A percentile compares a stretch with the other conserved stretches of the same genome.
These are phyloP conservation scores for Sicus ferrugineus DNA, from an alignment of 2,888 invertebrate genomes.

Conservation along the genomic window DNA sequence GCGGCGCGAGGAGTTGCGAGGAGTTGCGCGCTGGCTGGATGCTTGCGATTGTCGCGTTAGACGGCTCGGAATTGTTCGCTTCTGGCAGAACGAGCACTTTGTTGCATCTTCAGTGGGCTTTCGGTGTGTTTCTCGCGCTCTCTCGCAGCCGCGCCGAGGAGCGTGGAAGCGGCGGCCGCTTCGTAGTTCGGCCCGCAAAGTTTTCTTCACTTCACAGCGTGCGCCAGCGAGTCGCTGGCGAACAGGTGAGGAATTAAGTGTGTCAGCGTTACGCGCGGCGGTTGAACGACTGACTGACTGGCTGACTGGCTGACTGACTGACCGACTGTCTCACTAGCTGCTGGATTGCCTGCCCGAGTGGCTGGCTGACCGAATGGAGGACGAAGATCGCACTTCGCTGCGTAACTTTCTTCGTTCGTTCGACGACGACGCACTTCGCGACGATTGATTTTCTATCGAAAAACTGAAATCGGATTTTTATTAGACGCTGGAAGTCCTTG, in stretches of 20 bases:
- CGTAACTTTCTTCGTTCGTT: constrained; percentile 11
- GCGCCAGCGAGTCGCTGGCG: not conserved
- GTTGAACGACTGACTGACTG: constrained; percentile 9
- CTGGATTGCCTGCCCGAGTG: not conserved
- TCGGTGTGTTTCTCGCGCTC: too few species aligned
- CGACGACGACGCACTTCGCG: not conserved
- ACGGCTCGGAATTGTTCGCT: not conserved
- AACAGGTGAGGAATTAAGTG: constrained; percentile 41
- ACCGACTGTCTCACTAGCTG: not conserved
- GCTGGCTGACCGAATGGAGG: not conserved
- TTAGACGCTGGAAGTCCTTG: too few species aligned
- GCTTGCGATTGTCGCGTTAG: constrained; percentile 30
- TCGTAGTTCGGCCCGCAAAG: too few species aligned
- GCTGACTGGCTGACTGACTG: not conserved
- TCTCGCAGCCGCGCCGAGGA: too few species aligned
- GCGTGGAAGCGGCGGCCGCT: too few species aligned
- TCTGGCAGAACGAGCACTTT: not conserved
- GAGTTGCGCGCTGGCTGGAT: not conserved
- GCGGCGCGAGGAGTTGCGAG: not conserved
- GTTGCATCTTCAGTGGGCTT: not conserved
- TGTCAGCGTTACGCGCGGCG: constrained; percentile 48
- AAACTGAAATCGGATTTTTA: not conserved
- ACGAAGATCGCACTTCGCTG: not conserved
- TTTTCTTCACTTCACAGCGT: constrained; percentile 15
- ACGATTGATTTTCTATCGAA: constrained; percentile 26